Percentiles rank a stretch among this genome's conserved stretches.
These are phyloP conservation scores for Temnothorax longispinosus DNA, from an alignment of 1,140 invertebrate species.

Conservation along the genomic window DNA sequence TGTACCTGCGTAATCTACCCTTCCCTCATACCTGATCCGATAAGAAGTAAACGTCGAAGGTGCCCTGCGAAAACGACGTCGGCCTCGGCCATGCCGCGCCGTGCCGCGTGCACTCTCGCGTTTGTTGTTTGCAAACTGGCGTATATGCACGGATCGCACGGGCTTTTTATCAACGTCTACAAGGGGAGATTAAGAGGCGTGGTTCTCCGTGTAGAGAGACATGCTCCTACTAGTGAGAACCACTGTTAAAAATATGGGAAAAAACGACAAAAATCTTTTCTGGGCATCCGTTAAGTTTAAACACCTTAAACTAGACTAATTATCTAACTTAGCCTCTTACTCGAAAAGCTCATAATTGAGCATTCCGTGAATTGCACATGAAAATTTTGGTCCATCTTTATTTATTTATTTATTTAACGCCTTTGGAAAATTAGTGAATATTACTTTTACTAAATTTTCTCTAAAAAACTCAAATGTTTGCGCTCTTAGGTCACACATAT, in stretches of 20 bases:
- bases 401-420: not conserved
- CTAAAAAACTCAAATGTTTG: not conserved
- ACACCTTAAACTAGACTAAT: not conserved
- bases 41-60: conserved; percentile 56
- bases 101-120: not conserved
- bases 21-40: not conserved
- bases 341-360: not conserved
- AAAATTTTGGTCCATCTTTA: not conserved
- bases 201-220: conserved; percentile 52
- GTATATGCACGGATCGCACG: conserved; percentile 29
- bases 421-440: not conserved
- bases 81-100: conserved; percentile 1
- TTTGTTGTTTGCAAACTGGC: conserved; percentile 54
- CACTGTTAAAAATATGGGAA: conserved; percentile 4
- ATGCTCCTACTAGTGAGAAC: not conserved
- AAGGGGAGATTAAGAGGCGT: conserved; percentile 62
- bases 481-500: not conserved
- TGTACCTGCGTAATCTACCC: conserved; percentile 10
- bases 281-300: not conserved
- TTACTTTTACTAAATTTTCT: not conserved
- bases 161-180: conserved; percentile 60
- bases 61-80: conserved; percentile 22
- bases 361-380: not conserved
- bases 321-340: not conserved
- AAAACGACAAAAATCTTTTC: not conserved